Percentiles rank a stretch among this genome's conserved stretches.
Conservation (phyloP, 2,113 vertebrate genomes). For the Elaphurus davidianus region DNA sequence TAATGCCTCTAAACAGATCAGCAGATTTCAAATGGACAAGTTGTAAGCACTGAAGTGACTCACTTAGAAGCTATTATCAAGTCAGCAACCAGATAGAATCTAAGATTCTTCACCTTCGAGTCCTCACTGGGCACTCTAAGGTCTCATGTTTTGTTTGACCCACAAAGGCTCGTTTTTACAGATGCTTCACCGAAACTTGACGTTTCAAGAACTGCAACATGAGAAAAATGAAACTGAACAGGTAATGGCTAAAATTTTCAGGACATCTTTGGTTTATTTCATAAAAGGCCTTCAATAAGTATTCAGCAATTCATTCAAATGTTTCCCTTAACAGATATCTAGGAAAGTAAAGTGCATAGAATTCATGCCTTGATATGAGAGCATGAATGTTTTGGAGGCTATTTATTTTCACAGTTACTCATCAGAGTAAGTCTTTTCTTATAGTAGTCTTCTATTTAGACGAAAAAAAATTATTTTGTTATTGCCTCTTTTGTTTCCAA, state of each 20-base stretch:
- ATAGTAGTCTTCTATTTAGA: background rate
- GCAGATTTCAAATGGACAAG: background rate
- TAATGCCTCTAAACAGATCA: background rate
- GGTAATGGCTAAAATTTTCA: background rate
- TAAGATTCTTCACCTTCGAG: background rate
- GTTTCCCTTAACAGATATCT: background rate
- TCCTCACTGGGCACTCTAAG: background rate
- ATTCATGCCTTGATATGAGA: background rate
- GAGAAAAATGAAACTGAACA: background rate
- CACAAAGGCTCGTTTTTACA: background rate
- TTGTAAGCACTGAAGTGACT: background rate
- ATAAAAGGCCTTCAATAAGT: conserved; percentile 23
- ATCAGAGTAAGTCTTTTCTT: background rate
- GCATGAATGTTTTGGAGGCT: background rate
- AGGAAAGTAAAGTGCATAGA: background rate
- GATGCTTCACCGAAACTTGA: background rate
- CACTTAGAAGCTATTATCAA: background rate
- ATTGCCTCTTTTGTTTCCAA: background rate
- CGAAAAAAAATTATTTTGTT: background rate
- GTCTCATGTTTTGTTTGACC: background rate
- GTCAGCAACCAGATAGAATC: background rate
- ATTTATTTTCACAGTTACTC: background rate
- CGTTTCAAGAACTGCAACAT: background rate
- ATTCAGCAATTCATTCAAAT: background rate
- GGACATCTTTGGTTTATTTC: background rate